These are phyloP conservation scores for Madoqua kirkii DNA, from an alignment of 2,113 vertebrate genomes.

Conservation along the genomic window DNA sequence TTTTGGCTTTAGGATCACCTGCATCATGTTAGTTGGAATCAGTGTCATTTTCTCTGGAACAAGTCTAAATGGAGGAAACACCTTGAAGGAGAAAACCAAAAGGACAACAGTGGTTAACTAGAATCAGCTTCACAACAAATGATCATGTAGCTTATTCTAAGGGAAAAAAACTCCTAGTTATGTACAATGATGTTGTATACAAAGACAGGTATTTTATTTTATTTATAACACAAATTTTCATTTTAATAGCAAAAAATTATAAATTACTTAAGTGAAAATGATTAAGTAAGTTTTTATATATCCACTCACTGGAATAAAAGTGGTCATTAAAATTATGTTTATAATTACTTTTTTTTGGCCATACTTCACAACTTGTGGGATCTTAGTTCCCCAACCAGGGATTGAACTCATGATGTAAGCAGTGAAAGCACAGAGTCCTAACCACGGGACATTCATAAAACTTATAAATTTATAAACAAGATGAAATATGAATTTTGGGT, in stretches of 20 bases:
- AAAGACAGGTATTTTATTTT: background rate
- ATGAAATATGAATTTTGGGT: background rate
- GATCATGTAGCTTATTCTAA: background rate
- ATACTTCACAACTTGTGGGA: background rate
- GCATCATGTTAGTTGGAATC: constrained; percentile 73
- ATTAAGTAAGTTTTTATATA: background rate
- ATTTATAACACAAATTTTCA: background rate
- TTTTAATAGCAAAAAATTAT: constrained; percentile 2
- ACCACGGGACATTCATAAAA: background rate
- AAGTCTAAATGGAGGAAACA: constrained; percentile 78
- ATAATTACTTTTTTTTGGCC: background rate
- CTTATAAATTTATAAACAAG: background rate
- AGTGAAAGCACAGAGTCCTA: background rate
- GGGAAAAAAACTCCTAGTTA: background rate
- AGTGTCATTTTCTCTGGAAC: constrained; percentile 76
- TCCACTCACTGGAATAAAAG: background rate
- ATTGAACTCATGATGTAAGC: background rate
- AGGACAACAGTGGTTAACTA: background rate
- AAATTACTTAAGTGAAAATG: background rate
- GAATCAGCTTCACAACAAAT: background rate
- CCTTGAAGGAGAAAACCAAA: constrained; percentile 55
- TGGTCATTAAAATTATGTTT: constrained; percentile 21
- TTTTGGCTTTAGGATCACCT: constrained; percentile 63
- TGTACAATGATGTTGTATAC: background rate
- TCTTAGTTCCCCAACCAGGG: background rate